These are phyloP conservation scores for Platycercus adscitus DNA, from an alignment of 2,113 vertebrate species.

Conservation along the genomic window DNA sequence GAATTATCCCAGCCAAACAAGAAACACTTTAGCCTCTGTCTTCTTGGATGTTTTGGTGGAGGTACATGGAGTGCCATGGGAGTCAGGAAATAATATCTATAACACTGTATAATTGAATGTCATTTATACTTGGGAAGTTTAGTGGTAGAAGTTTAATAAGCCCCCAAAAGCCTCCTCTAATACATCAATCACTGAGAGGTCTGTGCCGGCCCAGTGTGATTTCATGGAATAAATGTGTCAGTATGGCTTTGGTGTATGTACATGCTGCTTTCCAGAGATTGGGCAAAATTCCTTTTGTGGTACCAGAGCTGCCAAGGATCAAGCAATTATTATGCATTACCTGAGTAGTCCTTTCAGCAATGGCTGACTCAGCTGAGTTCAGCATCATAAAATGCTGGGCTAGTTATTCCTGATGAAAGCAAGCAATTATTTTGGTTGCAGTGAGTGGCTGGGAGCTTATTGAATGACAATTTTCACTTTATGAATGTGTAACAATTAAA, in stretches of 20 bases:
- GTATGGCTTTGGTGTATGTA: not conserved
- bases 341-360: not conserved
- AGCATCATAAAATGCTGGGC: not conserved
- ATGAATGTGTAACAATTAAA: not conserved
- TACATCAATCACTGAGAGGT: not conserved
- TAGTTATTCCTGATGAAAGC: not conserved
- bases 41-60: not conserved
- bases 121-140: not conserved
- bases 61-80: not conserved
- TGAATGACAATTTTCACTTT: not conserved
- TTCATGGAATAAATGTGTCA: not conserved
- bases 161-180: not conserved
- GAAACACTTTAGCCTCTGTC: not conserved
- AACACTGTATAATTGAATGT: not conserved
- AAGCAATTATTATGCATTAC: not conserved
- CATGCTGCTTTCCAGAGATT: not conserved
- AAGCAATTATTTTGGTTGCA: not conserved
- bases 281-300: not conserved
- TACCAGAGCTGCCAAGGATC: not conserved
- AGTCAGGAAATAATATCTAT: not conserved
- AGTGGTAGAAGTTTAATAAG: not conserved
- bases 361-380: not conserved
- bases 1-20: not conserved
- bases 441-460: not conserved
- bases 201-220: fast-evolving